Evolutionary conservation across 2,888 invertebrate genomes (phyloP).

Genomic region (Andricus curvator): DNA sequence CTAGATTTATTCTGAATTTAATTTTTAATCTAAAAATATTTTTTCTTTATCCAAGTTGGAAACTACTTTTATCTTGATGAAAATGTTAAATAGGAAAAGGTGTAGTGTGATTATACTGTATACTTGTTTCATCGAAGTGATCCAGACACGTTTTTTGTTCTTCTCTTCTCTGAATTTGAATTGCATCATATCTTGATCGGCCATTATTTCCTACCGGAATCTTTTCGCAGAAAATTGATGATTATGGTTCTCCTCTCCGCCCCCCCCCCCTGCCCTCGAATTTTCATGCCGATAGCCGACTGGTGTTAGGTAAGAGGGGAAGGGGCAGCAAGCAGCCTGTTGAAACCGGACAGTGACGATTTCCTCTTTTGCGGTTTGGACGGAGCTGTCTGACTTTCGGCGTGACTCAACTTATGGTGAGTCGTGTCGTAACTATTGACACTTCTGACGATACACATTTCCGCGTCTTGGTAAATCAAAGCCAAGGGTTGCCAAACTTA

Average conservation of each 20-base stretch:
- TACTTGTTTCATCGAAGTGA: background rate
- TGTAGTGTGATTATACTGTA: no score
- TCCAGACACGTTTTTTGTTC: background rate
- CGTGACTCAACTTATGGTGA: slow-evolving; percentile 28
- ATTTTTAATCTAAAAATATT: no score
- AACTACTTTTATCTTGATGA: no score
- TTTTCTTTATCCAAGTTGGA: no score
- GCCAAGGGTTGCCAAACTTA: slow-evolving; percentile 25
- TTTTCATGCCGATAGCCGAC: background rate
- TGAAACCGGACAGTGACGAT: slow-evolving; percentile 15
- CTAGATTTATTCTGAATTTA: no score
- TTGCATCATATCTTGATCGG: background rate
- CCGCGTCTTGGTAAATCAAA: slow-evolving; percentile 21
- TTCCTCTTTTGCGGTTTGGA: slow-evolving; percentile 19
- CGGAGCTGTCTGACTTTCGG: slow-evolving; percentile 11
- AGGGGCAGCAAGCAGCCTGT: background rate
- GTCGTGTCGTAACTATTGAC: slow-evolving; percentile 31
- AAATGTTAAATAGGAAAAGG: no score
- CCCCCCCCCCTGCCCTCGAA: no score
- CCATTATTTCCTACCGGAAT: background rate
- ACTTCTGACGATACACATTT: slow-evolving; percentile 31
- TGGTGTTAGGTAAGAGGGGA: slow-evolving; percentile 6
- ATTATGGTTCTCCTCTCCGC: background rate
- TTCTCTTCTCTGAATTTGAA: background rate
- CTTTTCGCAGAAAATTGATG: background rate